phyloP scores from a whole-genome alignment of 2,113 vertebrate species.

The Menura novaehollandiae region DNA sequence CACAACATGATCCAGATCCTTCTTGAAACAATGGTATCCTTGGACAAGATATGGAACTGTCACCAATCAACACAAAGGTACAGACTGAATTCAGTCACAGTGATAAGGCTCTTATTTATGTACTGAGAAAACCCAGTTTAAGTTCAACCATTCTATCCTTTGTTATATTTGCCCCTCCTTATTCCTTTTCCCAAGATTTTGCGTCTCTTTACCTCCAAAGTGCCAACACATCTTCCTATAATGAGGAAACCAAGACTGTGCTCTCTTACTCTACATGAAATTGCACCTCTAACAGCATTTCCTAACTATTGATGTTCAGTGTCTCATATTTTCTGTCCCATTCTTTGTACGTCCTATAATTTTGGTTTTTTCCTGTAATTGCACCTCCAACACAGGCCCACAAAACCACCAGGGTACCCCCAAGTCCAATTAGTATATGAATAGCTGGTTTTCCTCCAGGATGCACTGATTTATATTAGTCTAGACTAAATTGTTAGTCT shows the following conservation, averaged over 20 bases:
- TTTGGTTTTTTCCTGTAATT: neutral
- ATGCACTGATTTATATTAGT: neutral
- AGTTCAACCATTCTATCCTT: neutral
- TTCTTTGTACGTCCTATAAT: neutral
- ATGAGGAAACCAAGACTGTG: neutral
- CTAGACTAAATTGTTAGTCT: neutral
- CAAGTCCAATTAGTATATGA: neutral
- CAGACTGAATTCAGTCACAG: neutral
- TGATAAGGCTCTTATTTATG: neutral
- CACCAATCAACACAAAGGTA: neutral
- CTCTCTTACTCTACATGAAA: neutral
- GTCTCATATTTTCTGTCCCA: neutral
- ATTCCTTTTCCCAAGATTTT: neutral
- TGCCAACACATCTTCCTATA: neutral
- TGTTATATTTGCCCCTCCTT: neutral
- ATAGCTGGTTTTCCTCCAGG: neutral
- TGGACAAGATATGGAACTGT: neutral
- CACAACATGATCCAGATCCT: neutral
- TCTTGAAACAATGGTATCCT: neutral
- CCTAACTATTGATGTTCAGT: neutral
- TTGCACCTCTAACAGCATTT: neutral
- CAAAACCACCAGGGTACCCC: neutral
- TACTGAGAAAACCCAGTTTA: neutral
- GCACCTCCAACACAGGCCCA: neutral
- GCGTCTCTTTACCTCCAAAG: neutral